Conservation (phyloP, 2,888 invertebrate species). For the Cyrtodaria siliqua region DNA sequence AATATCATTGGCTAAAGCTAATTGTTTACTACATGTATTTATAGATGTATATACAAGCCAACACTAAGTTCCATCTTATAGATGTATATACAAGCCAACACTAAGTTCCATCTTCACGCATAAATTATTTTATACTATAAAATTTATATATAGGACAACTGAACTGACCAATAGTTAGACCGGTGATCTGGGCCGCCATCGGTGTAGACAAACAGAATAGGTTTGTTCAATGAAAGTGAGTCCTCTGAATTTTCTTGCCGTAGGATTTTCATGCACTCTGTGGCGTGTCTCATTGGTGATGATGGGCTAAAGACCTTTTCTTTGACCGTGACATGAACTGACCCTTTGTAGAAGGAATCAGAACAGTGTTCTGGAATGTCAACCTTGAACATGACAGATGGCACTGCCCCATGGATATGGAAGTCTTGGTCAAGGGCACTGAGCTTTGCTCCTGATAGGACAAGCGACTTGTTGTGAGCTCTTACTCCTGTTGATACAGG, state of each 20-base stretch:
- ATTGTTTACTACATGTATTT: too few relatives aligned
- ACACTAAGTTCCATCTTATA: too few relatives aligned
- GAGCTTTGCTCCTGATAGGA: not conserved
- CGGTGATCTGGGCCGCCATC: conserved; percentile 49
- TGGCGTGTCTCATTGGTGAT: conserved; percentile 32
- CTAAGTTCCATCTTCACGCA: too few relatives aligned
- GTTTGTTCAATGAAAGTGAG: not conserved
- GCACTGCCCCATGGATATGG: conserved; percentile 10
- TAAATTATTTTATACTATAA: too few relatives aligned
- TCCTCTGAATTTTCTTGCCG: conserved; percentile 15
- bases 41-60: too few relatives aligned
- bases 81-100: too few relatives aligned
- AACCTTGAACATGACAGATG: conserved; percentile 22
- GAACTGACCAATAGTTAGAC: conserved; percentile 11
- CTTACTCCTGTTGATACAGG: too few relatives aligned
- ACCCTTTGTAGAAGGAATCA: conserved; percentile 40
- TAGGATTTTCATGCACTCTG: too few relatives aligned
- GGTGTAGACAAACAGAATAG: too few relatives aligned
- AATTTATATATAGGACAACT: too few relatives aligned
- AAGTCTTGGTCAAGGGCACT: conserved; percentile 14
- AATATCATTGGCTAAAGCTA: too few relatives aligned
- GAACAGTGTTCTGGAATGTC: conserved; percentile 38
- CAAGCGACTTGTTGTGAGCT: conserved; percentile 12
- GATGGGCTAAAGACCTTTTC: conserved; percentile 53
- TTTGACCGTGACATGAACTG: conserved; percentile 40